Evolutionary conservation across 2,888 invertebrate genomes (phyloP).

Genomic region (Drosophila neonasuta): DNA sequence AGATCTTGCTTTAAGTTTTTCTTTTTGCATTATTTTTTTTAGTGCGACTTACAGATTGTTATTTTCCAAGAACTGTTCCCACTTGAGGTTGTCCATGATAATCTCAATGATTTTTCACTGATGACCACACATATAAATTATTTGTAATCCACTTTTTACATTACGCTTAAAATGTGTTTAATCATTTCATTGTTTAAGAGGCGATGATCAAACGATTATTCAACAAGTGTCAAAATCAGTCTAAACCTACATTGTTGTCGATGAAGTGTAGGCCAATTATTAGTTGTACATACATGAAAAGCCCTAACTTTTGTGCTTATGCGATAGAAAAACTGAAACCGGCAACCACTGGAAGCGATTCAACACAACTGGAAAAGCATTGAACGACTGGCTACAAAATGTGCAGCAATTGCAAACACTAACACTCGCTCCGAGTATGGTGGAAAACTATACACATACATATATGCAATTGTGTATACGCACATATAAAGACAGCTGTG

Average conservation of each 20-base stretch:
- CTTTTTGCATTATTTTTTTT: background rate
- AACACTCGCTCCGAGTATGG: slow-evolving; percentile 32
- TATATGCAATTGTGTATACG: background rate
- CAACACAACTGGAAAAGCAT: slow-evolving; percentile 71
- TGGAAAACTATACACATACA: slow-evolving; percentile 41
- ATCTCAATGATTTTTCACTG: background rate
- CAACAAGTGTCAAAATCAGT: slow-evolving; percentile 12
- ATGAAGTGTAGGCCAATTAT: slow-evolving; percentile 10
- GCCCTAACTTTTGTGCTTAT: slow-evolving; percentile 16
- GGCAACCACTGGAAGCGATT: slow-evolving; percentile 65
- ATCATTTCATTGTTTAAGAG: background rate
- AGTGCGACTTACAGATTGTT: slow-evolving; percentile 64
- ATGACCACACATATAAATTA: background rate
- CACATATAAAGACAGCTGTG: slow-evolving; percentile 15
- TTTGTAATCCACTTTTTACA: background rate
- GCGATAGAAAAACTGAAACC: slow-evolving; percentile 51
- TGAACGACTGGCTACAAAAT: slow-evolving; percentile 42
- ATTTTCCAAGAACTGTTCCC: slow-evolving; percentile 67
- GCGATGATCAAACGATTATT: background rate
- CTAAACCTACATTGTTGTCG: background rate
- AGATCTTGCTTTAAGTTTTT: background rate
- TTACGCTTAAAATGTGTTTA: background rate
- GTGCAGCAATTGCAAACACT: slow-evolving; percentile 58
- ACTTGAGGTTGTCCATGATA: slow-evolving; percentile 50
- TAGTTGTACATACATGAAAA: slow-evolving; percentile 11